Evolutionary conservation across 1,140 invertebrate genomes (phyloP).

Genomic region (Littorina saxatilis): DNA sequence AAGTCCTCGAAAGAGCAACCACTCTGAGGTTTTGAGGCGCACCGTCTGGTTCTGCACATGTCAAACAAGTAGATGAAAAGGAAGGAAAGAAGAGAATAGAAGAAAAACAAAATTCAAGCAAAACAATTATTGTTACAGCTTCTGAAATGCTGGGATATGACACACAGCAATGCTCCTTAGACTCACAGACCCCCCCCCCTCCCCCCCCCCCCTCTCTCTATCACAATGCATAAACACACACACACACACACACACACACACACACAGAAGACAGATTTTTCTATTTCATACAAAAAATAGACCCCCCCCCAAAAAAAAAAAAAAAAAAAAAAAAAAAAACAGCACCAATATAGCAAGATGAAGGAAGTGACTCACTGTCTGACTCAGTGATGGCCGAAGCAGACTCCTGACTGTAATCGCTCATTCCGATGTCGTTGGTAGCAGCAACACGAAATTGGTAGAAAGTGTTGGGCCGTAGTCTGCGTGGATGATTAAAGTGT

Average conservation of each 20-base stretch:
- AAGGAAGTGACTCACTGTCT: slow-evolving; percentile 65
- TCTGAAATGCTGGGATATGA: no score
- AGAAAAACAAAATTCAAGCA: no score
- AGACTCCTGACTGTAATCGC: slow-evolving; percentile 92
- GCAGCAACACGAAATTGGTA: slow-evolving; percentile 97
- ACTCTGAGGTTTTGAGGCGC: slow-evolving; percentile 89
- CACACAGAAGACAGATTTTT: no score
- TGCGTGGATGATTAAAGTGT: slow-evolving; percentile 55
- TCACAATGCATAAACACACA: no score
- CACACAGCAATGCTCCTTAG: no score
- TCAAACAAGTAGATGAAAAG: no score
- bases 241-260: background rate
- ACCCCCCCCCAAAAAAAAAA: no score
- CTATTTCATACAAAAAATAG: no score
- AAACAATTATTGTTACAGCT: no score
- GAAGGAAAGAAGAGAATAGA: no score
- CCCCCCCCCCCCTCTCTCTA: no score
- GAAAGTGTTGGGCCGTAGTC: slow-evolving; percentile 90
- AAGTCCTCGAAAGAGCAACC: slow-evolving; percentile 90
- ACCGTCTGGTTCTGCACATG: slow-evolving; percentile 85
- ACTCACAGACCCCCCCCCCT: no score
- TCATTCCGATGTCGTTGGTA: slow-evolving; percentile 96
- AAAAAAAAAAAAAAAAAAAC: background rate
- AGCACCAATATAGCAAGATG: background rate
- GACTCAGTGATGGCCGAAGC: slow-evolving; percentile 85